Evolutionary conservation across 2,888 invertebrate species (phyloP), one percentile per base, ranked within the genome.

Genomic region (Amaurobius ferox): DNA sequence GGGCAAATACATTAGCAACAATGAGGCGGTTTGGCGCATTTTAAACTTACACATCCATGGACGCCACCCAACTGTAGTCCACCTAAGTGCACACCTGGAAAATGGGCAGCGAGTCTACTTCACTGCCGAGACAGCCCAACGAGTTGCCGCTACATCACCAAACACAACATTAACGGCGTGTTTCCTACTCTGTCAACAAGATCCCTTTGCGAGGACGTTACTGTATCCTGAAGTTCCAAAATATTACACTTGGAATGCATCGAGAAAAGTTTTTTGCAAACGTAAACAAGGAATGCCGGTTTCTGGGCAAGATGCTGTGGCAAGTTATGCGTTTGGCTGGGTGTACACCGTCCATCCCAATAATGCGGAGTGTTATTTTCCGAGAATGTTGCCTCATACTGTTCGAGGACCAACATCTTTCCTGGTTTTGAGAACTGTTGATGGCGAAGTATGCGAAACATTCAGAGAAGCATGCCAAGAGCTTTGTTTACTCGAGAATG

Each of bases 311-410:
- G n/a, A n/a, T n/a, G n/a, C n/a, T n/a, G n/a, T n/a, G n/a, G n/a
- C n/a, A n/a, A n/a, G n/a, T n/a, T n/a, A n/a, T n/a, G n/a, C 30
- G 48, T n/a, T n/a, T n/a, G n/a, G n/a, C n/a, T n/a, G n/a, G n/a
- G n/a, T n/a, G 23, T 73, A 62, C 1, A 73, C 74, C 23, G 40
- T 64, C 13, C 64, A 74, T n/a, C 74, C 16, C 19, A 19, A 61
- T 9, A 61, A 61, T 28, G 79, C 73, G n/a, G n/a, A n/a, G n/a
- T n/a, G n/a, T 89, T 44, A 2, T 44, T 35, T 85, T 44, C 76
- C 90, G 16, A 73, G 89, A 40, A 28, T 78, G 19, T 11, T 83
- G 30, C 26, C 71, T 11, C 88, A 90, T 28, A 90, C 90, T 89
- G 74, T 87, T 44, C 66, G 74, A 6, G 87, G 76, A 29, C 61